A percentile compares a stretch with the other conserved stretches of the same genome.
phyloP scores from a whole-genome alignment of 2,888 invertebrate genomes.

The Chalcosyrphus nemorum region DNA sequence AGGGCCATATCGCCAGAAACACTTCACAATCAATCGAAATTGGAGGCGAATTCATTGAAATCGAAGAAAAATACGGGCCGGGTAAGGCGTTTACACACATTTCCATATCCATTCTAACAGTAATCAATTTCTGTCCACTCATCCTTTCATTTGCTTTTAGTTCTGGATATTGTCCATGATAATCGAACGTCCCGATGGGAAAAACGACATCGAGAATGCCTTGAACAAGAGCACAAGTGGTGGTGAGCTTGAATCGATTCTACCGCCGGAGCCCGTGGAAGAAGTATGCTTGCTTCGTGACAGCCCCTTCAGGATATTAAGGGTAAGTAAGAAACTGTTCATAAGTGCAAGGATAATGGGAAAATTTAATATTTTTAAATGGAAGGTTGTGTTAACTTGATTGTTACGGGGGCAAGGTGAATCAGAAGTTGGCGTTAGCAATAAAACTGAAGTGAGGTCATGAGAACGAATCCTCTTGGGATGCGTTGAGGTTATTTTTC shows the following conservation, averaged over 20 bases:
- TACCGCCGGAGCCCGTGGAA: slow-evolving; percentile 78
- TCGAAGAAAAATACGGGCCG: slow-evolving; percentile 76
- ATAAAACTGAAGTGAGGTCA: background rate
- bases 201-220: slow-evolving; percentile 78
- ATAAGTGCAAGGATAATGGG: slow-evolving; percentile 29
- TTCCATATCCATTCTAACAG: background rate
- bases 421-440: background rate
- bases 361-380: slow-evolving; percentile 14
- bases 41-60: slow-evolving; percentile 75
- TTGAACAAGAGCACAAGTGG: slow-evolving; percentile 9
- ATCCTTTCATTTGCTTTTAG: slow-evolving; percentile 70
- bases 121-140: background rate
- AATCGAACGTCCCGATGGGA: slow-evolving; percentile 78
- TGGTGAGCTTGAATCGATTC: slow-evolving; percentile 77
- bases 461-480: background rate
- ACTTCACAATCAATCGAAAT: slow-evolving; percentile 76
- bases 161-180: slow-evolving; percentile 81
- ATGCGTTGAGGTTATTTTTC: background rate
- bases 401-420: background rate
- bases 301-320: slow-evolving; percentile 82
- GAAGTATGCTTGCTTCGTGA: slow-evolving; percentile 89
- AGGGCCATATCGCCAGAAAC: slow-evolving; percentile 76
- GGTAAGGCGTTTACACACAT: slow-evolving; percentile 72
- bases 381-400: no score
- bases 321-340: slow-evolving; percentile 79